These are phyloP conservation scores for Xerus rutilus DNA, from an alignment of 2,797 vertebrate species.

Conservation along the genomic window DNA sequence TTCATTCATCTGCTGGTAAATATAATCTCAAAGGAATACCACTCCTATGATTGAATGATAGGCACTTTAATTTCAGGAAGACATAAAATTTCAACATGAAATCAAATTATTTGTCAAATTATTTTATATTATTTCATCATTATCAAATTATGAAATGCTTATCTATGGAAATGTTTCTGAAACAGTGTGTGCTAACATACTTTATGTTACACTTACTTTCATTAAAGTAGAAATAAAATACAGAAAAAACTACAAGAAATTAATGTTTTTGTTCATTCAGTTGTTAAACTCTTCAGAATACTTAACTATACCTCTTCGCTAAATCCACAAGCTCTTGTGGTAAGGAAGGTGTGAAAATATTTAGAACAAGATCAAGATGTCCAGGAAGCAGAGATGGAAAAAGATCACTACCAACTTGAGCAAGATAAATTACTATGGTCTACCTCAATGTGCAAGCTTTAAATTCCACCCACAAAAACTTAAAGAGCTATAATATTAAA, in stretches of 20 bases:
- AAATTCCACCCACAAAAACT: background rate
- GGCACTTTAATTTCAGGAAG: background rate
- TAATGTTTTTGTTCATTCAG: constrained; percentile 24
- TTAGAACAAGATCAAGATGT: background rate
- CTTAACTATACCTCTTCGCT: constrained; percentile 35
- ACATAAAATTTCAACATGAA: background rate
- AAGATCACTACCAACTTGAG: background rate
- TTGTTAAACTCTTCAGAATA: constrained; percentile 38
- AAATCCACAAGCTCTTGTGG: background rate
- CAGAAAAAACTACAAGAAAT: background rate
- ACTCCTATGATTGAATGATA: background rate
- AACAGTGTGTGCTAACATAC: background rate
- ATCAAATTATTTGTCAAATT: background rate
- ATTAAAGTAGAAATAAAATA: constrained; percentile 24
- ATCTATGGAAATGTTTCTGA: background rate
- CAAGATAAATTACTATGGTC: background rate
- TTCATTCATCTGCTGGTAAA: background rate
- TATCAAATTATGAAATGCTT: background rate
- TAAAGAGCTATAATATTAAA: background rate
- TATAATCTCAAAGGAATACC: background rate
- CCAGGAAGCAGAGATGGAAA: too few relatives aligned
- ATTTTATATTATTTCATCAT: too few relatives aligned
- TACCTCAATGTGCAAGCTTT: background rate
- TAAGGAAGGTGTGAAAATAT: too few relatives aligned
- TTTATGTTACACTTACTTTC: background rate